Percentiles rank a stretch among this genome's conserved stretches.
Conservation (phyloP, 53 echinoderm and acorn worm species). For the Astropecten irregularis region DNA sequence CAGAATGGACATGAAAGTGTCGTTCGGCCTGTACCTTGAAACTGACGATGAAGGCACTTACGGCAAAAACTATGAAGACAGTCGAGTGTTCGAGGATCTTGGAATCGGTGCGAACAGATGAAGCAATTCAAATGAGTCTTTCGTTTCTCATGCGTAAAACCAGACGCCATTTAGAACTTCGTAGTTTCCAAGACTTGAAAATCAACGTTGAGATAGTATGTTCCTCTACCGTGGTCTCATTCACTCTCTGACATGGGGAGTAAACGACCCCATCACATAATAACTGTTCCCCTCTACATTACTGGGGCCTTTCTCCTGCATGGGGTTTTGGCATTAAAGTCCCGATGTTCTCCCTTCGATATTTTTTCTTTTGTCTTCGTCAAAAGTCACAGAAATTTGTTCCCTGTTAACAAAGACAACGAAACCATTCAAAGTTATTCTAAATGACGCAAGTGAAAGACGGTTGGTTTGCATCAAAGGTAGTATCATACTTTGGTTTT, state of each 20-base stretch:
- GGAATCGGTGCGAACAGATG: not conserved
- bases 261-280: not conserved
- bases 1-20: not conserved
- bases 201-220: not conserved
- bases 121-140: not conserved
- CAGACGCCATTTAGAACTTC: not conserved
- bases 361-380: no score
- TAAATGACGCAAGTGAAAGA: no score
- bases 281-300: not conserved
- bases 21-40: not conserved
- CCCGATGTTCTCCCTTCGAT: no score
- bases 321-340: no score
- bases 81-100: not conserved
- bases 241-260: not conserved
- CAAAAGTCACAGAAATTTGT: no score
- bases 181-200: not conserved
- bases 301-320: not conserved
- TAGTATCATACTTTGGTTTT: no score
- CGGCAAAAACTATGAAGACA: constrained; percentile 2
- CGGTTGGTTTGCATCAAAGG: no score
- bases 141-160: not conserved
- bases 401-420: no score
- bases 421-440: no score
- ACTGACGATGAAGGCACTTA: not conserved
- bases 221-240: not conserved